These are phyloP conservation scores for Ciona savignyi DNA, from an alignment of 23 tunicate species.

Conservation along the genomic window DNA sequence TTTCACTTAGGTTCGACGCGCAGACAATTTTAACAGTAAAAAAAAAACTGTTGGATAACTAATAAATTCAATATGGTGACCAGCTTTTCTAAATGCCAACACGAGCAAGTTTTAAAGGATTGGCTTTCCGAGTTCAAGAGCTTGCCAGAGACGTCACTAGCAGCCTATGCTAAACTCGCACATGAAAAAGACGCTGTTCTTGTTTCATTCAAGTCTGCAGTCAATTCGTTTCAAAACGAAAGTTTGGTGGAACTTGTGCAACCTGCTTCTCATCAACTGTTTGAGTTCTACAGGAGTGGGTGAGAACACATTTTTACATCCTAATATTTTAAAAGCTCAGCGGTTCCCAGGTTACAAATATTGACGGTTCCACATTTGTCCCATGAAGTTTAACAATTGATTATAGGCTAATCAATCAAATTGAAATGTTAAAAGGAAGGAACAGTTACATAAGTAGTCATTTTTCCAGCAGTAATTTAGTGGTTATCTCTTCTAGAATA, in stretches of 20 bases:
- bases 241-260: constrained; percentile 26
- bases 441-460: too few species aligned
- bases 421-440: too few species aligned
- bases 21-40: too few species aligned
- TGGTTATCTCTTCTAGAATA: too few species aligned
- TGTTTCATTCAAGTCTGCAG: constrained; percentile 11
- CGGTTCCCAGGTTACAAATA: neutral
- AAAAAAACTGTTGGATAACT: too few species aligned
- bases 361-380: neutral
- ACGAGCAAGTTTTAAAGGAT: constrained; percentile 44
- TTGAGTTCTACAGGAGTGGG: constrained; percentile 81
- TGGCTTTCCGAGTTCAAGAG: constrained; percentile 80
- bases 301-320: constrained; percentile 11
- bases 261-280: constrained; percentile 72
- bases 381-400: too few species aligned
- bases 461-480: too few species aligned
- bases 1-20: too few species aligned
- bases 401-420: too few species aligned
- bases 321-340: neutral
- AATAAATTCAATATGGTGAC: too few species aligned
- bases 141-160: constrained; percentile 41
- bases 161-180: constrained; percentile 31
- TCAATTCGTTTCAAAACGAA: neutral
- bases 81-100: neutral
- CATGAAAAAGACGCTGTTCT: constrained; percentile 21